Evolutionary conservation across 2,113 vertebrate species (phyloP).

Genomic region (Calidris pygmaea): DNA sequence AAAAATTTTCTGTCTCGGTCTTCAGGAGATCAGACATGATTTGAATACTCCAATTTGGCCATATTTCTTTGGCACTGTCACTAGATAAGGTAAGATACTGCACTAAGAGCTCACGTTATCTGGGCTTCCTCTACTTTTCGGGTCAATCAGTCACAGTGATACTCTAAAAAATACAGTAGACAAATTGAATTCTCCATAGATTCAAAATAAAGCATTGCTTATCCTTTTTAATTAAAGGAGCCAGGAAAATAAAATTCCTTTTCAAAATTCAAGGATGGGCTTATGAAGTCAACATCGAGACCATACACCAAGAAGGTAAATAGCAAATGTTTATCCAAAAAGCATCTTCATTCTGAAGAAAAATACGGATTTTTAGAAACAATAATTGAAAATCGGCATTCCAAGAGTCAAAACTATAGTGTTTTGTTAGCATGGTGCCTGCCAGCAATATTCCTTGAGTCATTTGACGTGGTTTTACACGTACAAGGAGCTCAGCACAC

Average conservation of each 20-base stretch:
- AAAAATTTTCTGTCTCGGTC: not conserved
- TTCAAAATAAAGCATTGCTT: not conserved
- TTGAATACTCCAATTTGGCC: not conserved
- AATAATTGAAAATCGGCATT: not conserved
- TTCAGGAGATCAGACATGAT: not conserved
- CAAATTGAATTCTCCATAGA: not conserved
- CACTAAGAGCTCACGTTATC: not conserved
- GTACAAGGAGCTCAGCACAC: not conserved
- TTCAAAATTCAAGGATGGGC: rapidly evolving
- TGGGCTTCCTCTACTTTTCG: not conserved
- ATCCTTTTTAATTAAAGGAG: not conserved
- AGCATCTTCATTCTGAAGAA: not conserved
- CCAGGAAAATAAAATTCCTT: not conserved
- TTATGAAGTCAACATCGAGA: not conserved
- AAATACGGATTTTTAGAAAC: not conserved
- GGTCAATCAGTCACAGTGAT: not conserved
- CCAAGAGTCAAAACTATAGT: not conserved
- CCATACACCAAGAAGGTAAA: not conserved
- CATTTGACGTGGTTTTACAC: not conserved
- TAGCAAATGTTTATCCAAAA: not conserved
- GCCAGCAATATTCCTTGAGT: not conserved
- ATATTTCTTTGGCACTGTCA: not conserved
- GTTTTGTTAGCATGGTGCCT: not conserved
- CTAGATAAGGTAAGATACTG: not conserved
- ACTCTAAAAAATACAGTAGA: not conserved